Conservation (phyloP, 2,888 invertebrate species). For the Acrobasis repandana region DNA sequence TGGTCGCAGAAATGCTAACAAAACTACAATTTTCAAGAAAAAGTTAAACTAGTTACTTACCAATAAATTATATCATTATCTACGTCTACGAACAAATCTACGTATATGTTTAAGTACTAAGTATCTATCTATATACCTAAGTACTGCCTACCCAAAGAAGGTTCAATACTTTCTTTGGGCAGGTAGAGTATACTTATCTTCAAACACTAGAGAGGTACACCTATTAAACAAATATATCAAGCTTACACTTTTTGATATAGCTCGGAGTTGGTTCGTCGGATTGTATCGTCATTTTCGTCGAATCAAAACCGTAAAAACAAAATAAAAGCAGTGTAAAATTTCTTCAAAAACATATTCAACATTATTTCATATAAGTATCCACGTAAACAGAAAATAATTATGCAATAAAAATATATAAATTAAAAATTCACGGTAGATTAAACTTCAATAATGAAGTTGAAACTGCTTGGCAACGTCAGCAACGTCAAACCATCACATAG, state of each 20-base stretch:
- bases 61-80: no score
- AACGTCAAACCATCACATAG: not conserved
- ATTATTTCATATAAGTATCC: not conserved
- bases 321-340: not conserved
- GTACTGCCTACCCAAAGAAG: no score
- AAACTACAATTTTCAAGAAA: no score
- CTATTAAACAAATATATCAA: not conserved
- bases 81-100: no score
- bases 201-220: no score
- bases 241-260: not conserved
- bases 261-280: not conserved
- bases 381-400: not conserved
- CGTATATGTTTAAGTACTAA: no score
- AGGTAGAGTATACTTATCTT: no score
- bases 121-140: no score
- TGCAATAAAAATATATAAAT: not conserved
- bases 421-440: not conserved
- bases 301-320: not conserved
- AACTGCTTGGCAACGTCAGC: not conserved
- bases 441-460: not conserved
- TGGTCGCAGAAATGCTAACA: no score
- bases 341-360: not conserved
- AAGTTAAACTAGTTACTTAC: no score
- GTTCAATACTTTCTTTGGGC: no score
- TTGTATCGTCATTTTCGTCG: conserved; percentile 1